Conservation (phyloP, 2,113 vertebrate genomes). For the Triplophysa tibetana region DNA sequence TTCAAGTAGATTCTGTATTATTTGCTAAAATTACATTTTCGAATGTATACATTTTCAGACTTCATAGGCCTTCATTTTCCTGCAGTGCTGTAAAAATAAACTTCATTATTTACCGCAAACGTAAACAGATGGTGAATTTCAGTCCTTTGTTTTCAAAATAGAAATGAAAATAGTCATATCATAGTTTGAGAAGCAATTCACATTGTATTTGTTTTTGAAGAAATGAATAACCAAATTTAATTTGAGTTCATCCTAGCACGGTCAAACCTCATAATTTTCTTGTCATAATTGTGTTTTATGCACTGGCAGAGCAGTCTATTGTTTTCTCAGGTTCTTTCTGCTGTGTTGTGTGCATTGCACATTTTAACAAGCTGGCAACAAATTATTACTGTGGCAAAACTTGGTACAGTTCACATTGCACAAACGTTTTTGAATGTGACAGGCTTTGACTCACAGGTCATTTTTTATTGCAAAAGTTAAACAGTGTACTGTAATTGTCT, state of each 20-base stretch:
- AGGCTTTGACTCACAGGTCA: constrained; percentile 37
- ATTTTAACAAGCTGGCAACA: constrained; percentile 33
- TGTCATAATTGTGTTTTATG: constrained; percentile 31
- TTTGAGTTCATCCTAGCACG: background rate
- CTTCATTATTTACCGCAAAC: too few relatives aligned
- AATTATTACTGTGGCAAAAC: constrained; percentile 45
- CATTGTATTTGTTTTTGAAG: background rate
- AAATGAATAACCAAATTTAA: constrained; percentile 1
- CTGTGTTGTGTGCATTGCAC: constrained; percentile 6
- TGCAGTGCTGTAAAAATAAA: too few relatives aligned
- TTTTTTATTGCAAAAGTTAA: constrained; percentile 53
- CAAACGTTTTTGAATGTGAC: constrained; percentile 34
- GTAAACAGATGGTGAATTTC: too few relatives aligned
- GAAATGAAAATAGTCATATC: background rate
- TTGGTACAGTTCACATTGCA: constrained; percentile 33
- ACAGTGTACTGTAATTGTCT: constrained; percentile 48
- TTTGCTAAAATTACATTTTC: background rate
- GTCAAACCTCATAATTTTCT: constrained; percentile 11
- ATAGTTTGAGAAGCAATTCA: background rate
- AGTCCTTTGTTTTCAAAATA: too few relatives aligned
- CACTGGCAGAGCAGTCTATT: constrained; percentile 21
- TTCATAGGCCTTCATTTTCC: too few relatives aligned
- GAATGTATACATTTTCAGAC: too few relatives aligned
- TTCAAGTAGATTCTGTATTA: background rate
- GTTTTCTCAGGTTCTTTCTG: constrained; percentile 27